Evolutionary conservation across 2,797 vertebrate species (phyloP).

Genomic region (Limosa lapponica): DNA sequence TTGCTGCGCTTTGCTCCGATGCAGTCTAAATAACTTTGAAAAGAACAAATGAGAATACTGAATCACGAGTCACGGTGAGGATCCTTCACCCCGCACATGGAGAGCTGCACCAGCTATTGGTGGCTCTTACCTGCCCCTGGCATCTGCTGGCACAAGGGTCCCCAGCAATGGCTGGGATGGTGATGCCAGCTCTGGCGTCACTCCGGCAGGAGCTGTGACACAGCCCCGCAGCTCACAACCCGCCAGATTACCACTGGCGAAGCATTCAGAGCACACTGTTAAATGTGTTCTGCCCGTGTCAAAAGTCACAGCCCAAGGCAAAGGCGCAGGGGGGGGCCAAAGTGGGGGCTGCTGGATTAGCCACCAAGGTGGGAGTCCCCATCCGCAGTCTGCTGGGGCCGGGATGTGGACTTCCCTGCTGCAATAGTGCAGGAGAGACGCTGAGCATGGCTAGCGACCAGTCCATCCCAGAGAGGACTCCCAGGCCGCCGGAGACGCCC

Average conservation of each 20-base stretch:
- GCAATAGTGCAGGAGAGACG: neutral
- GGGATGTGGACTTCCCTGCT: neutral
- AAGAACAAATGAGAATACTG: neutral
- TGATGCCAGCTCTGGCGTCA: neutral
- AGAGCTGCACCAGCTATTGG: neutral
- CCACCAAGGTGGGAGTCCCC: fast-evolving
- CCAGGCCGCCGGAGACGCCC: neutral
- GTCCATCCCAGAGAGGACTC: neutral
- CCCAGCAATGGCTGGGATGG: fast-evolving
- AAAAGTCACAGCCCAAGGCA: conserved; percentile 75
- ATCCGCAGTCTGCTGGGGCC: fast-evolving
- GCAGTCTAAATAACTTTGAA: neutral
- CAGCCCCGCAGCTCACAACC: neutral
- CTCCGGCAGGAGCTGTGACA: neutral
- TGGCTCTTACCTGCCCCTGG: neutral
- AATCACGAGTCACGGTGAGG: fast-evolving
- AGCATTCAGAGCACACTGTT: conserved; percentile 51
- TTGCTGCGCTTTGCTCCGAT: neutral
- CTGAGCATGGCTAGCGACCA: fast-evolving
- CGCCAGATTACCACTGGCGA: neutral
- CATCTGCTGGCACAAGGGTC: neutral
- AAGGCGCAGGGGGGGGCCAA: neutral
- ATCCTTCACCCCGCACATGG: neutral
- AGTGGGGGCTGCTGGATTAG: neutral
- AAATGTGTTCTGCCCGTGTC: conserved; percentile 72